Percentiles rank a stretch among this genome's conserved stretches.
Conservation (phyloP, 2,797 vertebrate genomes). For the Sebastes kiyomatsui region DNA sequence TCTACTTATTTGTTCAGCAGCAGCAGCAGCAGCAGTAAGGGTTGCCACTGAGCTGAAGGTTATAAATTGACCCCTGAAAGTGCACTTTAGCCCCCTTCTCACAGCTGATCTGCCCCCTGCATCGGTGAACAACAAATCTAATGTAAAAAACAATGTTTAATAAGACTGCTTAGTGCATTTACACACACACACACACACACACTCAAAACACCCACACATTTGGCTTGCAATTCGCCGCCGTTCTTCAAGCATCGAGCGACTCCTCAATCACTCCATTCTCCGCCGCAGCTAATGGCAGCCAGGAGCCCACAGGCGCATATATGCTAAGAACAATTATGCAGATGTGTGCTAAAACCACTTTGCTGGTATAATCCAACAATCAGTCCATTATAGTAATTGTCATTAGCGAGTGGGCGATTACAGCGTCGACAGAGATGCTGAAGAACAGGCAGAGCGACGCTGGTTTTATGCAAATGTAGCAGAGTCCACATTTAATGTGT, state of each 20-base stretch:
- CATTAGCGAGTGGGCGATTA: conserved; percentile 74
- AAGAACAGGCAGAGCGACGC: conserved; percentile 52
- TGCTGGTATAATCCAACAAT: conserved; percentile 75
- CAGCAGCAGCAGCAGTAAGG: background rate
- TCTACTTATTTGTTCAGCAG: background rate
- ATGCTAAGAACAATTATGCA: conserved; percentile 79
- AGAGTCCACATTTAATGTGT: conserved; percentile 56
- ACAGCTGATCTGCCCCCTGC: background rate
- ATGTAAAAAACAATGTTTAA: conserved; percentile 9
- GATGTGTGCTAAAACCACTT: conserved; percentile 76
- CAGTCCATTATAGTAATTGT: conserved; percentile 79
- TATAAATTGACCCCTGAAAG: background rate
- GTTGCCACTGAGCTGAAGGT: background rate
- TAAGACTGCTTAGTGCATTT: conserved; percentile 19
- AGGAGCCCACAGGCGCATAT: conserved; percentile 52
- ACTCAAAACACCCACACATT: conserved; percentile 59
- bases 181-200: background rate
- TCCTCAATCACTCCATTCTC: conserved; percentile 57
- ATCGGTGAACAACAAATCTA: background rate
- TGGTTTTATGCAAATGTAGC: conserved; percentile 68
- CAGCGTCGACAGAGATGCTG: conserved; percentile 42
- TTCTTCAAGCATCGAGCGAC: conserved; percentile 49
- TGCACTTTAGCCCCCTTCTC: background rate
- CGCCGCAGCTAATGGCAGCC: conserved; percentile 67
- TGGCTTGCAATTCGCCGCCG: conserved; percentile 35